Percentiles rank a stretch among this genome's conserved stretches.
phyloP scores from a whole-genome alignment of 2,888 invertebrate genomes.

The Julus scanicus region DNA sequence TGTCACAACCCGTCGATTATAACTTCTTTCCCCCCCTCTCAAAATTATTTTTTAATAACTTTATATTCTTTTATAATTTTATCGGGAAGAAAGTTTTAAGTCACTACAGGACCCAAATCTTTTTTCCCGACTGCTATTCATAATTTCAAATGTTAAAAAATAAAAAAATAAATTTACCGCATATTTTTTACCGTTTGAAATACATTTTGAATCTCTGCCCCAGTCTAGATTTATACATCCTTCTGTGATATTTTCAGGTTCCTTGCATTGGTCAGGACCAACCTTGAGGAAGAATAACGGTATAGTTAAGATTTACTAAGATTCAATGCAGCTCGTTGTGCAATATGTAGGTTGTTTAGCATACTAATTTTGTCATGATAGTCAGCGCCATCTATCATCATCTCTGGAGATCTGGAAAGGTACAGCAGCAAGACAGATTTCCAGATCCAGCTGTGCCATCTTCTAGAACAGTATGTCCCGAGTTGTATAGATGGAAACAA shows the following conservation, averaged over 20 bases:
- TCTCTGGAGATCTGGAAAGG: background rate
- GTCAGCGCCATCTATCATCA: conserved; percentile 14
- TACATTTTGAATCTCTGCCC: too few relatives aligned
- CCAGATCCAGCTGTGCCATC: conserved; percentile 10
- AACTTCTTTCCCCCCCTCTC: too few relatives aligned
- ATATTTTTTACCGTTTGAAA: too few relatives aligned
- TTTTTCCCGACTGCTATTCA: too few relatives aligned
- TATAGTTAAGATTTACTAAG: background rate
- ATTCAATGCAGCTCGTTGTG: background rate
- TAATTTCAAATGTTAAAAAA: too few relatives aligned
- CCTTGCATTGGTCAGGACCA: background rate
- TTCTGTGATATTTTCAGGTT: background rate
- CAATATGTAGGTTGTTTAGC: background rate
- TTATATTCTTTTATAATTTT: too few relatives aligned
- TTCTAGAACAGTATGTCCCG: conserved; percentile 8
- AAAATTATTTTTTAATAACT: too few relatives aligned
- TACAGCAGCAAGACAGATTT: background rate
- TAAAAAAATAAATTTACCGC: too few relatives aligned
- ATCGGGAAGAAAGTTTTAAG: too few relatives aligned
- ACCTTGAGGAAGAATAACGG: background rate
- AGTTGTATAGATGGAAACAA: conserved; percentile 27
- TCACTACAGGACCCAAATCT: too few relatives aligned
- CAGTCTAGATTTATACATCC: too few relatives aligned
- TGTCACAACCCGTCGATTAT: too few relatives aligned
- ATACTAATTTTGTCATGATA: background rate